These are phyloP conservation scores for Chirona hameri DNA, from an alignment of 2,888 invertebrate species.

Conservation along the genomic window DNA sequence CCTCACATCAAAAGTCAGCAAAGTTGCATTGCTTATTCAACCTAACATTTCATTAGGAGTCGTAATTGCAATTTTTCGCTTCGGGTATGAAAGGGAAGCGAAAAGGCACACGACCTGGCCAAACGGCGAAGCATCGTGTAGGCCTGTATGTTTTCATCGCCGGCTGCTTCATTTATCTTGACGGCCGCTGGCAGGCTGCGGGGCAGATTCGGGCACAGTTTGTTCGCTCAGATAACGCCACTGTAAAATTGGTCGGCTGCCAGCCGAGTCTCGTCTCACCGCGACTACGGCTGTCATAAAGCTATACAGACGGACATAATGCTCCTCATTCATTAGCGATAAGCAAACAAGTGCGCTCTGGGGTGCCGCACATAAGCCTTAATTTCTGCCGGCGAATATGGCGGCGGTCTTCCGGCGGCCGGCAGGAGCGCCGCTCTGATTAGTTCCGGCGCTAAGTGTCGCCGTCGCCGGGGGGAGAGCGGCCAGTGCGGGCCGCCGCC, in stretches of 20 bases:
- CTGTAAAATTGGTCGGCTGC: constrained; percentile 5
- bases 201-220: not conserved
- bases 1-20: not conserved
- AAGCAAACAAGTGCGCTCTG: constrained; percentile 28
- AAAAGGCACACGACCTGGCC: not conserved
- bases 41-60: not conserved
- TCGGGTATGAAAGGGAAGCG: not conserved
- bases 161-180: not conserved
- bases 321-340: constrained; percentile 23
- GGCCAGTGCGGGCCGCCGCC: not conserved
- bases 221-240: not conserved
- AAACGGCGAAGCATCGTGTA: not conserved
- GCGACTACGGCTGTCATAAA: constrained; percentile 8
- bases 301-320: constrained; percentile 8
- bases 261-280: not conserved
- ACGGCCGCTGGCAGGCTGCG: not conserved
- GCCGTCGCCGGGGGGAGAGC: not conserved
- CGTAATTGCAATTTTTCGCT: not conserved
- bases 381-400: constrained; percentile 23
- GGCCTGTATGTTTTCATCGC: not conserved
- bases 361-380: constrained; percentile 26
- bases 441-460: not conserved
- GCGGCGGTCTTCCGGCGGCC: not conserved
- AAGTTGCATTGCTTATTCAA: not conserved
- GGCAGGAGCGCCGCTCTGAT: not conserved